Conservation (phyloP, 2,797 vertebrate genomes). For the Danio kyathit region DNA sequence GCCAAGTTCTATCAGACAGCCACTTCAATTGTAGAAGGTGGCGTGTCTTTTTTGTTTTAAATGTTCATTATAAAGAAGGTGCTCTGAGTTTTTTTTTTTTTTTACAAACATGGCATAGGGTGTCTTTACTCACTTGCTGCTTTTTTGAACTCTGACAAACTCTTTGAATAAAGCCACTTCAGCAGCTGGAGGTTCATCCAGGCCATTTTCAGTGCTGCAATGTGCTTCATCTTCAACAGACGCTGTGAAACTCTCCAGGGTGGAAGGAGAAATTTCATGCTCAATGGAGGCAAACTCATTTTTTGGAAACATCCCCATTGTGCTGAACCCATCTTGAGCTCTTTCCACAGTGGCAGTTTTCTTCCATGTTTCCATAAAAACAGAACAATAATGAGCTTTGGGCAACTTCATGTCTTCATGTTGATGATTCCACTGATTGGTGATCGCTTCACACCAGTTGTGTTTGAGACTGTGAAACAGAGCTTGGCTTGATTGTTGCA, state of each 20-base stretch:
- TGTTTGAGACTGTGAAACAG: constrained; percentile 34
- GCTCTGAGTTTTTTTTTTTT: not conserved
- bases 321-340: constrained; percentile 30
- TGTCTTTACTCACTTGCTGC: not conserved
- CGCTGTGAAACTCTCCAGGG: not conserved
- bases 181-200: not conserved
- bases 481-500: not conserved
- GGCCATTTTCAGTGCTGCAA: not conserved
- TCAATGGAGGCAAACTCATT: not conserved
- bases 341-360: constrained; percentile 30
- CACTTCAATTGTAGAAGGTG: not conserved
- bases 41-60: not conserved
- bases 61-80: not conserved
- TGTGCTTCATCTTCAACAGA: not conserved
- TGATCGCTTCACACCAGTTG: constrained; percentile 6
- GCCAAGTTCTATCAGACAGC: not conserved
- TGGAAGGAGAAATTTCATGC: not conserved
- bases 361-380: constrained; percentile 19
- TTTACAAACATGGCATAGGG: not conserved
- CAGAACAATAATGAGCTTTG: constrained; percentile 23
- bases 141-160: not conserved
- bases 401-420: not conserved
- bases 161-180: constrained; percentile 7
- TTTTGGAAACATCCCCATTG: constrained; percentile 24
- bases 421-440: not conserved